Evolutionary conservation across 2,113 vertebrate species (phyloP), one percentile per base, ranked within the genome.

Genomic region (Myiozetetes cayanensis): DNA sequence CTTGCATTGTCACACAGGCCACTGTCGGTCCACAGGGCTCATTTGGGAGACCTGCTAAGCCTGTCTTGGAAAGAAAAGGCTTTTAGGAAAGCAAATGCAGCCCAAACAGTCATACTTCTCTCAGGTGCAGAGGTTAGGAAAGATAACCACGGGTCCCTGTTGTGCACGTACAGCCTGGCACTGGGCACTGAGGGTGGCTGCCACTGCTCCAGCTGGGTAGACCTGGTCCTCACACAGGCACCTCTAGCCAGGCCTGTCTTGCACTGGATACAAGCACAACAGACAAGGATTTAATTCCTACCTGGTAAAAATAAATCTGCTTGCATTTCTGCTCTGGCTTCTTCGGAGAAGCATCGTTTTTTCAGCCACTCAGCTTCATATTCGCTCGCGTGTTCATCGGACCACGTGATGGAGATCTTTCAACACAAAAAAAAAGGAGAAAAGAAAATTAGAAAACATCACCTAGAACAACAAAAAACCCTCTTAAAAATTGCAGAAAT

Each of bases 291-390:
- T 92, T 33, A 53, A 62, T 49, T 84, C 98, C 96, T 98, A 99
- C 99, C 98, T 94, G 99, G 98, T 50, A 99, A 97, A 97, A 99
- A 99, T 35, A 99, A 96, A 96, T 99, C 98, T 93, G 98, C 97
- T 89, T 82, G 97, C 86, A 98, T 85, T 43, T 97, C 97, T 96
- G 97, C 97, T 97, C 99, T 98, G 94, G 99, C 98, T 94, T 97
- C 94, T 63, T 98, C 93, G 37, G 99, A 99, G 96, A 99, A 99
- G 72, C 99, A 99, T 82, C 98, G 97, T 95, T 98, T 99, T 97
- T 98, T 99, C 94, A 99, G 93, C 99, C 99, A 99, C 5, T 98
- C 97, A 16, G 98, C 96, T 71, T 99, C 98, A 80, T 98, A 99
- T 81, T 99, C 98, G 9, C 99, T 99, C 46, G 79, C 78, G 67